A percentile compares a stretch with the other conserved stretches of the same genome.
Evolutionary conservation across 2,797 vertebrate species (phyloP).

Genomic region (Acrossocheilus wenchowensis): DNA sequence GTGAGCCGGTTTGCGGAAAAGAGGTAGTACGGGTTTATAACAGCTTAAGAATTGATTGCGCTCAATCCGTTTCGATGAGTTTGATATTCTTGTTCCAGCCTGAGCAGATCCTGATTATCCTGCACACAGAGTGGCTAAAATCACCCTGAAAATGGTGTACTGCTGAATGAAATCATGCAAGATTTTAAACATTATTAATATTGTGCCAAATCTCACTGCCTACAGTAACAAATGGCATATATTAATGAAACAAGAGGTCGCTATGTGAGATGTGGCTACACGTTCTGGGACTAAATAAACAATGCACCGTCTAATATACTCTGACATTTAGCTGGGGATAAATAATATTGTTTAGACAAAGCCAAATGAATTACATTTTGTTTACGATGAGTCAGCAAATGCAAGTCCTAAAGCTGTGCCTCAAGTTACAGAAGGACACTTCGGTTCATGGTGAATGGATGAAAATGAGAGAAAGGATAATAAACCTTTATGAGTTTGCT

Average conservation of each 20-base stretch:
- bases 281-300: not conserved
- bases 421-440: conserved; percentile 33
- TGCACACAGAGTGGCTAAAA: not conserved
- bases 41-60: not conserved
- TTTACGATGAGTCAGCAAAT: conserved; percentile 53
- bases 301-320: conserved; percentile 16
- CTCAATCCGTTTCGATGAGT: not conserved
- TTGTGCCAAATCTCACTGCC: not conserved
- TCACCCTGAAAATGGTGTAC: not conserved
- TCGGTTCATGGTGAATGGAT: conserved; percentile 27
- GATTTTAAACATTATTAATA: conserved; percentile 2
- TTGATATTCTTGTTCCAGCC: not conserved
- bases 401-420: conserved; percentile 51
- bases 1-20: not conserved
- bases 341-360: conserved; percentile 31
- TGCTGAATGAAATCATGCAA: not conserved
- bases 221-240: not conserved
- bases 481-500: conserved; percentile 50
- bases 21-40: conserved; percentile 1
- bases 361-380: conserved; percentile 41
- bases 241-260: conserved; percentile 15
- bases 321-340: conserved; percentile 41
- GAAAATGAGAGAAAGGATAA: conserved; percentile 56
- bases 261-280: not conserved
- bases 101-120: conserved; percentile 3